Evolutionary conservation across 2,888 invertebrate species (phyloP), one percentile per base, ranked within the genome.

Genomic region (Trisateles emortualis): DNA sequence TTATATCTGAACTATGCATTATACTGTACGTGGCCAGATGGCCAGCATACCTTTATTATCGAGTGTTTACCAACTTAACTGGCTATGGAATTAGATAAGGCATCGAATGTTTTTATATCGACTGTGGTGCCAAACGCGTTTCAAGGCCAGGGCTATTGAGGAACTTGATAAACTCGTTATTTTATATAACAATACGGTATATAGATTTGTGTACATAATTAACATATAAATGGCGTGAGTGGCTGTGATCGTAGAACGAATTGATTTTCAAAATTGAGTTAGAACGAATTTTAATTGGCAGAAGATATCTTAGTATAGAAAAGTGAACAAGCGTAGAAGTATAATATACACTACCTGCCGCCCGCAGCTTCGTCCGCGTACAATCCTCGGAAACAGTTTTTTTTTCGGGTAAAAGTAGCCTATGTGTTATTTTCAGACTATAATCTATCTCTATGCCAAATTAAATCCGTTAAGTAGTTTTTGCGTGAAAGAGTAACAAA

Each of bases 91-190:
- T 22, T 29, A 36, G 35, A 49, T 49, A 35, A 49, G 29, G 8
- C 41, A 19, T 9, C 24, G 10, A n/a, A 39, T 26, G 40, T 24
- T 29, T 17, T 42, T 26, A 10, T 55, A 48, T 32, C 22, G 16
- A 11, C 41, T 13, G 24, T 39, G 8, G 13, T 3, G 39, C 22
- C 42, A 53, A 55, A 52, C 16, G 22, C 35, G 44, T 26, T 16
- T 39, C 51, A 64, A 66, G 60, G 60, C 24, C 42, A 40, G 4
- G 0, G 0, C 19, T n/a, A 26, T 30, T 36, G 11, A 24, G 33
- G 26, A 59, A 51, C 55, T 55, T 32, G 30, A 51, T 55, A 54
- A 55, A 51, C 47, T 16, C 32, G 50, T 64, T 45, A 32, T 47
- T 46, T 33, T 40, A 26, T 1, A 0, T 26, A 24, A 14, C n/a